phyloP scores from a whole-genome alignment of 1,140 invertebrate genomes.

The Apocrypta bakeri region DNA sequence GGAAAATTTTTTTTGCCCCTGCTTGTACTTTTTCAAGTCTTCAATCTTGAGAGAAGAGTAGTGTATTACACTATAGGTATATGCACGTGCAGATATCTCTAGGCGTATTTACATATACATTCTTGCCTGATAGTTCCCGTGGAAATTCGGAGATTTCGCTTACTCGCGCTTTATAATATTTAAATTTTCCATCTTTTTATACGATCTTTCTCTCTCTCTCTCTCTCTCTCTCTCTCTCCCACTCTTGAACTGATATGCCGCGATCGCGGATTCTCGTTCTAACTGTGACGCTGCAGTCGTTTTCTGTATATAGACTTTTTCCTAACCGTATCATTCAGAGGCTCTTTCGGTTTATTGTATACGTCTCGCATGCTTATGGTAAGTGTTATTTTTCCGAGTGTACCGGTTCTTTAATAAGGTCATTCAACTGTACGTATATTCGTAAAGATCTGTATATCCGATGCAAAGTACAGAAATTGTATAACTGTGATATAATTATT shows the following conservation, averaged over 20 bases:
- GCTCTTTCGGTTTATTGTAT: slow-evolving; percentile 1
- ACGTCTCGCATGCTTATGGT: slow-evolving; percentile 14
- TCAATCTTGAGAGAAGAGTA: not conserved
- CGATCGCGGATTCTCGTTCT: slow-evolving; percentile 29
- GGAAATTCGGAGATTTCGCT: slow-evolving; percentile 43
- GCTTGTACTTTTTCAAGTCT: not conserved
- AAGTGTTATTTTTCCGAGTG: slow-evolving; percentile 17
- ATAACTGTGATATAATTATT: no score
- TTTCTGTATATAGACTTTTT: not conserved
- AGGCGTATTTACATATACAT: slow-evolving; percentile 44
- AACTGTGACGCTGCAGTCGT: not conserved
- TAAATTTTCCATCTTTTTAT: slow-evolving; percentile 50
- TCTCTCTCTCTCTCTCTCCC: not conserved
- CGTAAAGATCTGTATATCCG: not conserved
- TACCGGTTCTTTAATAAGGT: not conserved
- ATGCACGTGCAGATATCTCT: no score
- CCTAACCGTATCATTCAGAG: slow-evolving; percentile 2
- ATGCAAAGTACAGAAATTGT: no score
- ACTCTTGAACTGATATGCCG: not conserved
- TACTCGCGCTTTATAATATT: slow-evolving; percentile 44
- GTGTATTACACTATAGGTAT: no score
- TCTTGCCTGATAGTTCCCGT: slow-evolving; percentile 26
- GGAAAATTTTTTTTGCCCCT: no score
- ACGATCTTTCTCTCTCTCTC: slow-evolving; percentile 19
- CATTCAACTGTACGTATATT: not conserved